Base-by-base conservation (phyloP, 2,888 invertebrate genomes). In the Troides aeacus region DNA sequence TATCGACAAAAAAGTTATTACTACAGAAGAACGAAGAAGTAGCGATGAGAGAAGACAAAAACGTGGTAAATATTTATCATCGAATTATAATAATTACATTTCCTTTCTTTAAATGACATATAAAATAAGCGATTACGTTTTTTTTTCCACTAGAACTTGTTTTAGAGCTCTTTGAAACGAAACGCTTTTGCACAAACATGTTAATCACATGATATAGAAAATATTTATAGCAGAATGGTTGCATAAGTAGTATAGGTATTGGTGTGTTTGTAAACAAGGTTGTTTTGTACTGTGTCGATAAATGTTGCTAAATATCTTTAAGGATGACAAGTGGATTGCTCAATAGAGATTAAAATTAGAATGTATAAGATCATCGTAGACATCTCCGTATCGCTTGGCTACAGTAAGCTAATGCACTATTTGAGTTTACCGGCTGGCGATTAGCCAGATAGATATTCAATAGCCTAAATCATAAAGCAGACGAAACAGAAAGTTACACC, bases 21-120 rank as follows among this genome's bases (percentile, higher is more conserved):
- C 71, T 56, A 87, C 85, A 72, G 84, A 86, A 58, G 87, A 89
- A n/a, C 82, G 86, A 42, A 84, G 84, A 64, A 80, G 74, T 71
- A 86, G 82, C 67, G 90, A 89, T 63, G 90, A 90, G 36, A 84
- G 87, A 70, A 83, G 89, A 62, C 85, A 88, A 57, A 92, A 89
- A 78, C 79, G 89, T 83, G 91, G 92, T 89, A 66, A 82, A 81
- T 73, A 21, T 65, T 64, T 67, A 50, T 64, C 57, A 17, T 12
- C 15, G 10, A 17, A 24, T 46, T 1, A 46, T 15, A 15, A 46
- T 46, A 4, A 46, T 46, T 46, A 2, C 2, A 15, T n/a, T 6
- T 53, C 18, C 18, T 53, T 53, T 5, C 5, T 53, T 53, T 7
- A 53, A n/a, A 53, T 18, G n/a, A 53, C 6, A 15, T 8, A 39